phyloP scores from a whole-genome alignment of 2,797 vertebrate species.

The Pelochelys cantorii region DNA sequence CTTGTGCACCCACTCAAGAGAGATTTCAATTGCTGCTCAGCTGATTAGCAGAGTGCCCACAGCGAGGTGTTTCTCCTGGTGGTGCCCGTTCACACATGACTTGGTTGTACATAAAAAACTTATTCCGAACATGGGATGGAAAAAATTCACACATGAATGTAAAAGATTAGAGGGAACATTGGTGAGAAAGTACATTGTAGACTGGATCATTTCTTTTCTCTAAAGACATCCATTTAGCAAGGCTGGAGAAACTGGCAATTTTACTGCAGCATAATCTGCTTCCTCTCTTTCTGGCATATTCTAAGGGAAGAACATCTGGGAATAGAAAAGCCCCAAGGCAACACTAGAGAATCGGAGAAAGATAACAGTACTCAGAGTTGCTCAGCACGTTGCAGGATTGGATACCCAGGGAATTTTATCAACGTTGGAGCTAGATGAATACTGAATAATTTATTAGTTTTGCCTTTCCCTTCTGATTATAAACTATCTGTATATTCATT shows the following conservation, averaged over 20 bases:
- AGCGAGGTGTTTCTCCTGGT: too few species aligned
- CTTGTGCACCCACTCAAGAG: too few species aligned
- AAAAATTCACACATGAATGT: too few species aligned
- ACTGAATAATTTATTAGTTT: neutral
- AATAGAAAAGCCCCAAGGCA: neutral
- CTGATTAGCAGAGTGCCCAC: too few species aligned
- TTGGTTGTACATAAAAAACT: too few species aligned
- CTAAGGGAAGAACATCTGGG: neutral
- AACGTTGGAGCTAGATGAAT: neutral
- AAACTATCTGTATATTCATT: neutral
- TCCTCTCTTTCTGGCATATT: neutral
- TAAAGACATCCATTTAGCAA: neutral
- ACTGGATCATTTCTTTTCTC: neutral
- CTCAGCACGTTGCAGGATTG: neutral
- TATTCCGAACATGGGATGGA: too few species aligned
- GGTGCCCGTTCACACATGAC: too few species aligned
- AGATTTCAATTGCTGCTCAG: too few species aligned
- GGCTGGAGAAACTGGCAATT: fast-evolving
- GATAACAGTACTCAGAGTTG: neutral
- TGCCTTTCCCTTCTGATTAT: neutral
- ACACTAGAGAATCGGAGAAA: neutral
- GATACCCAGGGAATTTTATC: neutral
- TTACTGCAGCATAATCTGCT: neutral
- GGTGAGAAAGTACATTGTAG: neutral
- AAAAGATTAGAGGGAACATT: too few species aligned